Evolutionary conservation across 2,113 vertebrate genomes (phyloP), one percentile per base, ranked within the genome.

Genomic region (Oryzias melastigma): DNA sequence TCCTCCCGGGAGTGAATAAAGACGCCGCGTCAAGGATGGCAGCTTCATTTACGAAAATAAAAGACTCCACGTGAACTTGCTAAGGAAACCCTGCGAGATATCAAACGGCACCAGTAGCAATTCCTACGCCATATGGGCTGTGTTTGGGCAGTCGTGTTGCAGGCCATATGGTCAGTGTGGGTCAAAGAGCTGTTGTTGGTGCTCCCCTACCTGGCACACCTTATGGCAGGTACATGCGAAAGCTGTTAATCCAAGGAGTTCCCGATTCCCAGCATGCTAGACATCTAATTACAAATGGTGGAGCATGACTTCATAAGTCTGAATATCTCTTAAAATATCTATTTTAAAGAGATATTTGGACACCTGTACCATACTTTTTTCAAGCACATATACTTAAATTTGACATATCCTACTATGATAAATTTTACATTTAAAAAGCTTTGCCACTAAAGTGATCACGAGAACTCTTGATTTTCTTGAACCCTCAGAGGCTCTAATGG

Each of bases 211-310:
- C 50, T 16, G 19, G 71, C 49, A 54, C 61, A 80, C 84, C 82
- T 85, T 89, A 81, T 85, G 87, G 65, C 69, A 83, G 71, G 71
- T 83, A 80, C 81, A 77, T 17, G 65, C 49, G 41, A 78, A 76
- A 70, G 58, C 61, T 82, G 77, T 73, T 76, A 51, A 42, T 13
- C 52, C 52, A 68, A 58, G 75, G 66, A 59, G 72, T 75, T 80
- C 62, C 75, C 71, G 71, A 52, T 69, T 44, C 60, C 52, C 65
- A 69, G 62, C 77, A 62, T 75, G 68, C 48, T 62, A 43, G 41
- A 53, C 12, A 24, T 24, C 46, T 52, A 52, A 73, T 68, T 65
- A 73, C 73, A 74, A 61, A 80, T 61, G 77, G 52, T n/a, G 15
- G 47, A 55, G 20, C 19, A 63, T 62, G 54, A 74, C 72, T 81